Evolutionary conservation across 2,113 vertebrate genomes (phyloP).

Genomic region (Trachemys scripta): DNA sequence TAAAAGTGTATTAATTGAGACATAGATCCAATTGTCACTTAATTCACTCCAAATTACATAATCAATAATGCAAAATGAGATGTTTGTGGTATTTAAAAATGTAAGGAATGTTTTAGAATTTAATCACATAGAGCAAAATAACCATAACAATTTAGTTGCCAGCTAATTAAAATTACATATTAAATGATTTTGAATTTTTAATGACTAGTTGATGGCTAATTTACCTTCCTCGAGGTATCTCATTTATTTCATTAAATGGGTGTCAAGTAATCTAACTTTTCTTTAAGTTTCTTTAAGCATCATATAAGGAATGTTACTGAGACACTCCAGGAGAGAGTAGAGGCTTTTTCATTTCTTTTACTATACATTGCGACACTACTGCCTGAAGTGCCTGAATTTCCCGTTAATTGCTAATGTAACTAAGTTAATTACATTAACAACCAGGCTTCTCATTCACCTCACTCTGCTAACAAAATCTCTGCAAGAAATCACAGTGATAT

Average conservation of each 20-base stretch:
- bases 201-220: background rate
- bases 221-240: background rate
- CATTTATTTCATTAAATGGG: background rate
- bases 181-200: background rate
- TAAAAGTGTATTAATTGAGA: slow-evolving; percentile 26
- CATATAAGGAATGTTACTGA: background rate
- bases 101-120: background rate
- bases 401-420: background rate
- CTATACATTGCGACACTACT: background rate
- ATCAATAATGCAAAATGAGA: slow-evolving; percentile 18
- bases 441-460: background rate
- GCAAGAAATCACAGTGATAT: background rate
- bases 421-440: background rate
- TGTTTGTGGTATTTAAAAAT: background rate
- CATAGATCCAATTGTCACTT: background rate
- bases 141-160: background rate
- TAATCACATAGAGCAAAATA: rapidly evolving
- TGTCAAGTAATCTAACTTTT: background rate
- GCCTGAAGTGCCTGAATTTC: background rate
- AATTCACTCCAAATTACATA: slow-evolving; percentile 16
- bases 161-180: background rate
- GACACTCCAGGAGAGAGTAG: background rate
- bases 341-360: background rate
- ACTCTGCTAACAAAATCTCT: background rate
- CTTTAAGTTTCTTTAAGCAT: background rate